phyloP scores from a whole-genome alignment of 2,113 vertebrate genomes.

The Catharus fuscescens region DNA sequence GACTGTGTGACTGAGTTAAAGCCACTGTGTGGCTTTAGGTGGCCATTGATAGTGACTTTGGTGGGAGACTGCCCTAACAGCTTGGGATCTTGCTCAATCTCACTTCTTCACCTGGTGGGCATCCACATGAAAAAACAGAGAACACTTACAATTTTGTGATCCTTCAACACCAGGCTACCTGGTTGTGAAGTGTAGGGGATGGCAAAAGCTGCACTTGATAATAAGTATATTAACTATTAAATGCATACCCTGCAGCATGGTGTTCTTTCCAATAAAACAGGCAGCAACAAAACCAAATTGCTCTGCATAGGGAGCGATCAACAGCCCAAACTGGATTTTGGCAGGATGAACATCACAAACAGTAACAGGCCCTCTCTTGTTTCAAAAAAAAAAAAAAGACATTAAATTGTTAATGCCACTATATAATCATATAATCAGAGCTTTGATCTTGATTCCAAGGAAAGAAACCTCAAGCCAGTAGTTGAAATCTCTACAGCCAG shows the following conservation, averaged over 20 bases:
- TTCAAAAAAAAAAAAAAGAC: background rate
- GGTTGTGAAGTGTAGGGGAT: background rate
- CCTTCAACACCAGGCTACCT: background rate
- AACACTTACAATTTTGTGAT: background rate
- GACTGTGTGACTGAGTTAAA: background rate
- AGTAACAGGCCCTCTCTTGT: background rate
- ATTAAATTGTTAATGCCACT: background rate
- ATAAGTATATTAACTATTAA: background rate
- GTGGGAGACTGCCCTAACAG: background rate
- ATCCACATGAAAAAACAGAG: background rate
- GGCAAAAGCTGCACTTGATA: background rate
- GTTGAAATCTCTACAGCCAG: background rate
- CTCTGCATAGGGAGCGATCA: background rate
- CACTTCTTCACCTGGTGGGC: background rate
- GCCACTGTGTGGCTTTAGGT: background rate
- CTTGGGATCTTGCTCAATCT: background rate
- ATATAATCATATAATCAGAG: background rate
- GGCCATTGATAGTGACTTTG: background rate
- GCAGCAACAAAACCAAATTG: background rate
- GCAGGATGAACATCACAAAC: background rate
- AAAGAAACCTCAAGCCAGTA: background rate
- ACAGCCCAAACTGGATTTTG: conserved; percentile 6
- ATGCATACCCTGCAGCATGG: background rate
- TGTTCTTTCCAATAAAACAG: conserved; percentile 28
- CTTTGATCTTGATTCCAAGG: conserved; percentile 8